Conservation (phyloP, 2,888 invertebrate species). For the Arrhopalites spinosus region DNA sequence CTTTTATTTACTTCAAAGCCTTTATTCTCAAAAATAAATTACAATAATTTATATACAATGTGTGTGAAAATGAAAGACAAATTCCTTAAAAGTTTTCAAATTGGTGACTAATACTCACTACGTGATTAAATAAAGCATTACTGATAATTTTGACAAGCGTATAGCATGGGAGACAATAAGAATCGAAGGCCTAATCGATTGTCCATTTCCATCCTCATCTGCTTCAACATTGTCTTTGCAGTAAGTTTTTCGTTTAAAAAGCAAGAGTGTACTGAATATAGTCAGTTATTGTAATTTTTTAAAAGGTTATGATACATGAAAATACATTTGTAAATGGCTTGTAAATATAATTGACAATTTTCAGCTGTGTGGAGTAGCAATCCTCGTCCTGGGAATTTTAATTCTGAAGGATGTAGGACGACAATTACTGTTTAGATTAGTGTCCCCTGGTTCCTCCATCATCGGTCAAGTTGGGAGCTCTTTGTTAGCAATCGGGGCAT, state of each 20-base stretch:
- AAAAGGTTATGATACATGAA: too few relatives aligned
- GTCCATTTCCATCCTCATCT: slow-evolving; percentile 52
- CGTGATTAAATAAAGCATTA: not conserved
- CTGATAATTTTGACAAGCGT: not conserved
- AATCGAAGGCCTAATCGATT: slow-evolving; percentile 37
- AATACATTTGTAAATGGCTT: slow-evolving; percentile 14
- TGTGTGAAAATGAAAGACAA: not conserved
- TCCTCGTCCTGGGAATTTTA: slow-evolving; percentile 48
- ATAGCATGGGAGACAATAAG: slow-evolving; percentile 28
- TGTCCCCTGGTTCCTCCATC: slow-evolving; percentile 53
- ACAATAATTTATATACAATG: slow-evolving; percentile 21
- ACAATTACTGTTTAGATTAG: slow-evolving; percentile 50
- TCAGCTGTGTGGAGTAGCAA: slow-evolving; percentile 53
- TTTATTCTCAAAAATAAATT: not conserved
- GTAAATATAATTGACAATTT: slow-evolving; percentile 20
- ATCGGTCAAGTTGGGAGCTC: slow-evolving; percentile 52
- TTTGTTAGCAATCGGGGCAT: slow-evolving; percentile 52
- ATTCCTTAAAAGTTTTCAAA: not conserved
- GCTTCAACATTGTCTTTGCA: slow-evolving; percentile 55
- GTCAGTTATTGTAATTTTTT: too few relatives aligned
- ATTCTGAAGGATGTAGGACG: slow-evolving; percentile 51
- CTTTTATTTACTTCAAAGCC: not conserved
- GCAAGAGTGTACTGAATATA: too few relatives aligned
- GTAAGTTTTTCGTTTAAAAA: too few relatives aligned
- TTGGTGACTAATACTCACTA: not conserved